Evolutionary conservation across 2,113 vertebrate species (phyloP).

Genomic region (Eretmochelys imbricata): DNA sequence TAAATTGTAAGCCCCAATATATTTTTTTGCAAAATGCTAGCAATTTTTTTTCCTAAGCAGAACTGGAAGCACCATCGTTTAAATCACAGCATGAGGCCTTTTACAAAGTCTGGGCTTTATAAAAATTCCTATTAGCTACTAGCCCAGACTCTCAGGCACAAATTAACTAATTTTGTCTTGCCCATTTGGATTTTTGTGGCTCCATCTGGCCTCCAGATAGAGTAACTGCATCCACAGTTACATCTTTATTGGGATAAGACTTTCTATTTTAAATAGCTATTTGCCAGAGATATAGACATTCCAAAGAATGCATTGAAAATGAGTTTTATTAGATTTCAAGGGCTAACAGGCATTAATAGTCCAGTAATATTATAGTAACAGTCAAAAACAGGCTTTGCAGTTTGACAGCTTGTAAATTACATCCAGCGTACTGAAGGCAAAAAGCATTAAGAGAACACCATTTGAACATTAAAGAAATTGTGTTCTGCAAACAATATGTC

Average conservation of each 20-base stretch:
- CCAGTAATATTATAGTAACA: slow-evolving; percentile 39
- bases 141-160: neutral
- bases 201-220: neutral
- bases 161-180: slow-evolving; percentile 9
- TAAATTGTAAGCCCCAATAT: neutral
- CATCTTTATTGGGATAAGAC: neutral
- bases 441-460: slow-evolving; percentile 56
- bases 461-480: slow-evolving; percentile 46
- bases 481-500: slow-evolving; percentile 44
- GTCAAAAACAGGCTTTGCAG: slow-evolving; percentile 40
- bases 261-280: slow-evolving; percentile 46
- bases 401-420: slow-evolving; percentile 51
- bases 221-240: neutral
- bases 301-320: neutral
- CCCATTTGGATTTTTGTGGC: slow-evolving; percentile 9
- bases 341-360: slow-evolving; percentile 66
- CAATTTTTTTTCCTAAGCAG: neutral
- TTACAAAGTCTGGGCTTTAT: neutral
- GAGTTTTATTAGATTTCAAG: slow-evolving; percentile 54
- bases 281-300: slow-evolving; percentile 22
- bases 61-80: neutral
- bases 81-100: neutral
- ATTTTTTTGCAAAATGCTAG: neutral
- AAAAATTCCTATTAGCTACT: neutral
- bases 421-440: slow-evolving; percentile 29